Base-by-base conservation (phyloP, 2,797 vertebrate species). In the Linurgus olivaceus region DNA sequence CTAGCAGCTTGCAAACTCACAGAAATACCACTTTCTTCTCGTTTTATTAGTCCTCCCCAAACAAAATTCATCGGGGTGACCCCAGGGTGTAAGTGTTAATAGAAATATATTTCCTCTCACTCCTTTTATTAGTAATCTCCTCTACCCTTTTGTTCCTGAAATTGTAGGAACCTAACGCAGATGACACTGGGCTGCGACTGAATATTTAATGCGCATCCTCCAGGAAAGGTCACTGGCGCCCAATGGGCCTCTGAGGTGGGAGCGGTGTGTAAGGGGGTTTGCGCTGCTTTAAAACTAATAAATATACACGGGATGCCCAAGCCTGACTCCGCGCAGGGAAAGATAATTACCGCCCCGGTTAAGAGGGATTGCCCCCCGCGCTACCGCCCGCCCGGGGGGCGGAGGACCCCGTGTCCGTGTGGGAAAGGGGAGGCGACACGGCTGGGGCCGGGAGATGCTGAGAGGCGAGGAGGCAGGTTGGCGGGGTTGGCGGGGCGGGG, bases 161-260 rank as follows among this genome's bases (percentile, higher is more conserved):
- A 93, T 57, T 72, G 62, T 90, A 82, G 88, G 82, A 93, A 91
- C 55, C 47, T 40, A 68, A 84, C 15, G 19, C 61, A 45, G 89
- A 94, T 88, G 89, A 94, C 73, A 88, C 50, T 23, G 93, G 45
- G 83, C 88, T 79, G 38, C 57, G 76, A 48, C 88, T 96, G 88
- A 96, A 94, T 90, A 91, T 80, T 94, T 95, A 94, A 97, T 81
- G 63, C 62, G 74, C 72, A 66, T 90, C 70, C 86, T 91, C 63
- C 77, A 76, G 82, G 82, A 97, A 95, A 94, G 94, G 94, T 95
- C 96, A 94, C 7, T 9, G 62, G 71, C n/a, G 57, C 94, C 94
- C 94, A 61, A 15, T 72, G 93, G 95, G 91, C 89, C 96, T 95
- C 61, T 11, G 51, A 82, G 57, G 85, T 86, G 61, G 71, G 24